Percentiles rank a stretch among this genome's conserved stretches.
These are phyloP conservation scores for Ichneumon xanthorius DNA, from an alignment of 2,888 invertebrate genomes.

Conservation along the genomic window DNA sequence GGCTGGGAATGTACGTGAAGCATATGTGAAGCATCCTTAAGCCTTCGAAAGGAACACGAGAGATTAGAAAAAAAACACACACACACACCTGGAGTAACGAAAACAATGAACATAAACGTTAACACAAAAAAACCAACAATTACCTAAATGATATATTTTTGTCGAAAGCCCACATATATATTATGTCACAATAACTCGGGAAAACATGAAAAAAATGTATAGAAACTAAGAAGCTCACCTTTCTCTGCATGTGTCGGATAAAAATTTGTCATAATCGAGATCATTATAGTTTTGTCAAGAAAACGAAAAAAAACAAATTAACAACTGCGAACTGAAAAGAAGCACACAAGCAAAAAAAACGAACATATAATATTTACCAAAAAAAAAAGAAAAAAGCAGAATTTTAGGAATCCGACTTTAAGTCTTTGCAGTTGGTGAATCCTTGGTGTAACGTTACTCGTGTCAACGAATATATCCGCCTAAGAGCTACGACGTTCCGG, in stretches of 20 bases:
- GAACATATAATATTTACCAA: not conserved
- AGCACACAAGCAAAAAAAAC: conserved; percentile 16
- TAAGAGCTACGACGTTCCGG: not conserved
- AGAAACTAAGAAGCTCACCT: conserved; percentile 61
- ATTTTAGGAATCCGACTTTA: conserved; percentile 24
- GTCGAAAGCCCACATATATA: conserved; percentile 65
- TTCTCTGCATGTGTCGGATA: conserved; percentile 65
- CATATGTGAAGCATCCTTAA: not conserved
- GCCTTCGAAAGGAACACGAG: conserved; percentile 40
- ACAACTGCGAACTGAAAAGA: conserved; percentile 5
- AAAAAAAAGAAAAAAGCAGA: not conserved
- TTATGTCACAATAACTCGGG: conserved; percentile 71
- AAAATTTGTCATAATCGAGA: conserved; percentile 37
- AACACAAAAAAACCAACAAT: conserved; percentile 41
- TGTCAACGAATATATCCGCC: conserved; percentile 15
- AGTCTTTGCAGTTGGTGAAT: conserved; percentile 48
- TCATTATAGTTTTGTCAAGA: conserved; percentile 29
- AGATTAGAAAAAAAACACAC: conserved; percentile 26
- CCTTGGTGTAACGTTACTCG: conserved; percentile 37
- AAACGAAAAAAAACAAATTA: not conserved
- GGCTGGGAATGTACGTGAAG: no score
- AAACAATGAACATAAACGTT: conserved; percentile 47
- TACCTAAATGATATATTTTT: conserved; percentile 74
- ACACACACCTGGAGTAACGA: conserved; percentile 72
- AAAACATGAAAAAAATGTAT: conserved; percentile 41